Conservation (phyloP, 1,140 invertebrate species). For the Neodiprion virginianus region DNA sequence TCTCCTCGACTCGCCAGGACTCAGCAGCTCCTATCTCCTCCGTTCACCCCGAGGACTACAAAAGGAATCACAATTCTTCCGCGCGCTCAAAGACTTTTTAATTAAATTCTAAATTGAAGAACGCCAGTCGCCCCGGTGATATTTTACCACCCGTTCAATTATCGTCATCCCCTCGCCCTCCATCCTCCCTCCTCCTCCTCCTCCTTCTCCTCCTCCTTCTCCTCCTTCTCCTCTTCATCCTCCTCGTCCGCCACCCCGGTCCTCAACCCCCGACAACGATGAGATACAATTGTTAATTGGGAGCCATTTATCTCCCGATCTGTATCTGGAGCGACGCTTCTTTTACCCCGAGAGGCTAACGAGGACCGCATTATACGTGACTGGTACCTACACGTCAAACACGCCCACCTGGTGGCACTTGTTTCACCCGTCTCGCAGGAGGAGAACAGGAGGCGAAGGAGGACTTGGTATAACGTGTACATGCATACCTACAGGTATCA, state of each 20-base stretch:
- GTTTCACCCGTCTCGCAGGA: neutral
- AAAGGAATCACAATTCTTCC: slow-evolving; percentile 17
- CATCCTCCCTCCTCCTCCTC: neutral
- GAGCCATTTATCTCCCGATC: slow-evolving; percentile 2
- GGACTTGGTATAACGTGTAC: too few species aligned
- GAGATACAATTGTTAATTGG: slow-evolving; percentile 7
- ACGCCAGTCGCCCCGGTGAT: neutral
- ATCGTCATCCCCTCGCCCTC: neutral
- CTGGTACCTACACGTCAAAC: neutral
- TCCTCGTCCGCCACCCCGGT: neutral
- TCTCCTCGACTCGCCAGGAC: neutral
- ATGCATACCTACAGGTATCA: too few species aligned
- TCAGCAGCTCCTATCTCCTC: neutral
- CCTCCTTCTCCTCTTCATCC: neutral
- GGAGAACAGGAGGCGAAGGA: too few species aligned
- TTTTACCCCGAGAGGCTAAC: neutral
- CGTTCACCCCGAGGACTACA: slow-evolving; percentile 1
- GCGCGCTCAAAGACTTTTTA: slow-evolving; percentile 16
- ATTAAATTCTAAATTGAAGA: slow-evolving; percentile 24
- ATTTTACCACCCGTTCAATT: slow-evolving; percentile 7
- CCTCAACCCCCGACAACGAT: neutral
- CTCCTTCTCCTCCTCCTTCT: neutral
- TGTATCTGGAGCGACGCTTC: slow-evolving; percentile 3
- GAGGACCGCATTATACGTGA: neutral
- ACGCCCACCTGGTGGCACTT: neutral